These are phyloP conservation scores for Psix sp. DNA, from an alignment of 1,140 invertebrate species.

Conservation along the genomic window DNA sequence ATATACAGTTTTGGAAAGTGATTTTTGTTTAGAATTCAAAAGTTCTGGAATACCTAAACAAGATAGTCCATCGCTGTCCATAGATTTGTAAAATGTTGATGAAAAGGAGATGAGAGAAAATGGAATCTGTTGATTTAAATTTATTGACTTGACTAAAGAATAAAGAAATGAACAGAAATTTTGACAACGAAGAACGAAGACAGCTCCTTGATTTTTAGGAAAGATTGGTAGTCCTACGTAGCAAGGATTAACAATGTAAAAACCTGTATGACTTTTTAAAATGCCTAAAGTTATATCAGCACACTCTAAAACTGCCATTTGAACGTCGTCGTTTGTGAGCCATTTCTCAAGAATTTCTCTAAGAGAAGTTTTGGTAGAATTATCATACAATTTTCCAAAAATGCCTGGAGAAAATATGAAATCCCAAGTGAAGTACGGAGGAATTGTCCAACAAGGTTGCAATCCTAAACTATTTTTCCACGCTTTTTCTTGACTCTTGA, in stretches of 20 bases:
- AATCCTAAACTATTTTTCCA: constrained; percentile 65
- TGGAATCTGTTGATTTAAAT: constrained; percentile 66
- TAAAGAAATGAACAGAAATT: constrained; percentile 65
- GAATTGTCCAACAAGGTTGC: constrained; percentile 63
- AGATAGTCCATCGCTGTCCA: constrained; percentile 16
- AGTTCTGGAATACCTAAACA: constrained; percentile 15
- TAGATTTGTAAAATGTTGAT: constrained; percentile 55
- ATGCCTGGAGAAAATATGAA: constrained; percentile 61
- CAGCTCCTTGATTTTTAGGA: constrained; percentile 62
- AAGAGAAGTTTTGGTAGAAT: constrained; percentile 5
- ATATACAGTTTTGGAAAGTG: too few relatives aligned
- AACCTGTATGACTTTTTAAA: constrained; percentile 54
- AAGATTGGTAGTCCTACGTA: constrained; percentile 72
- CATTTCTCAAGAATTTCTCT: constrained; percentile 33
- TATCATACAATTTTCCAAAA: constrained; percentile 68
- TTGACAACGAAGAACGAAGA: constrained; percentile 69
- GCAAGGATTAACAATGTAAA: constrained; percentile 68
- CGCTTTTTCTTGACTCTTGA: constrained; percentile 62
- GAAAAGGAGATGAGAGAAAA: constrained; percentile 65
- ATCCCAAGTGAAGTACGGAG: constrained; percentile 65
- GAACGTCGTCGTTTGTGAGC: constrained; percentile 44
- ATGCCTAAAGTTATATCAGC: constrained; percentile 60
- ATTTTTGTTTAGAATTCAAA: constrained; percentile 9
- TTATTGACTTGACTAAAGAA: constrained; percentile 68
- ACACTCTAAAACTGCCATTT: constrained; percentile 65